These are phyloP conservation scores for Portunus trituberculatus DNA, from an alignment of 1,140 invertebrate genomes.

Conservation along the genomic window DNA sequence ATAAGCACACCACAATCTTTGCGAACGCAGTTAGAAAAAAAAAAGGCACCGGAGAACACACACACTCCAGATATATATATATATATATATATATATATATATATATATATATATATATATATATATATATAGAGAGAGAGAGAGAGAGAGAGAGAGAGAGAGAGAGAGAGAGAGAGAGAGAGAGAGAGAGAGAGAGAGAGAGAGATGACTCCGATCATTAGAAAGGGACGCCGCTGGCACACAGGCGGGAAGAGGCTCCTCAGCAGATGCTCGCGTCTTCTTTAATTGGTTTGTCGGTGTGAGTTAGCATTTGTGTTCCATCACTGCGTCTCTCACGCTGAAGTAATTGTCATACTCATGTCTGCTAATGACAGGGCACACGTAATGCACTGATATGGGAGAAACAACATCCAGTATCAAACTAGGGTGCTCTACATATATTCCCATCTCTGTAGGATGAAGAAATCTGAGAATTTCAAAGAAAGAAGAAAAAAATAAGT, in stretches of 20 bases:
- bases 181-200: constrained; percentile 47
- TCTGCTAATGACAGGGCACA: too few species aligned
- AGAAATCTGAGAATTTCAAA: too few species aligned
- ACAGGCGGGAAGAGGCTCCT: neutral
- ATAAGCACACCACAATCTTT: too few species aligned
- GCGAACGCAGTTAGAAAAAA: too few species aligned
- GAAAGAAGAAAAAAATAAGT: too few species aligned
- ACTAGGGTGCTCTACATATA: too few species aligned
- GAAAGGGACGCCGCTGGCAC: neutral
- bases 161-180: constrained; percentile 52
- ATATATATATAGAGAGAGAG: constrained; percentile 32
- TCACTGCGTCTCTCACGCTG: too few species aligned
- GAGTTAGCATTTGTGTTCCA: neutral
- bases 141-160: constrained; percentile 24
- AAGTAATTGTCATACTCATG: neutral
- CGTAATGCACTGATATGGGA: too few species aligned
- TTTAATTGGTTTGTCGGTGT: neutral
- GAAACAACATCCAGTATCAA: too few species aligned
- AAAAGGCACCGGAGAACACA: neutral
- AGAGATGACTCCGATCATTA: constrained; percentile 16
- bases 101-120: constrained; percentile 45
- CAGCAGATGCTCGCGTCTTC: neutral
- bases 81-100: constrained; percentile 60
- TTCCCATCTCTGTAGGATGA: too few species aligned
- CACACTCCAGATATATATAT: constrained; percentile 28